Conservation (phyloP, 2,113 vertebrate genomes). For the Phoxinus phoxinus region DNA sequence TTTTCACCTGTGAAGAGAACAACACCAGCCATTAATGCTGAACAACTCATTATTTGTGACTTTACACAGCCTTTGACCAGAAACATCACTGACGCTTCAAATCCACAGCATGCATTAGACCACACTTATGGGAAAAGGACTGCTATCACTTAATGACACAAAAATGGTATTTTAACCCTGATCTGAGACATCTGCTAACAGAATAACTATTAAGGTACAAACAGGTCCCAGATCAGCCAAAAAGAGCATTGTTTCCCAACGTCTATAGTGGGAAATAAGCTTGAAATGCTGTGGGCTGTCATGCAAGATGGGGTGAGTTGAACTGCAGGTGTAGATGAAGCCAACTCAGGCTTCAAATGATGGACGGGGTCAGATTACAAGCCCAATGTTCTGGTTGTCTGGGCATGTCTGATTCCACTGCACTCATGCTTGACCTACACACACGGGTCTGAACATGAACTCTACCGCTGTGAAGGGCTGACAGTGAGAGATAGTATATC, state of each 20-base stretch:
- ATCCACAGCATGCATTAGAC: constrained; percentile 47
- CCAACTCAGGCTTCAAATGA: neutral
- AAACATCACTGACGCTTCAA: neutral
- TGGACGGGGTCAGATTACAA: neutral
- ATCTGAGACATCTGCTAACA: neutral
- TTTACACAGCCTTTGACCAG: neutral
- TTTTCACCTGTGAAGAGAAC: constrained; percentile 83
- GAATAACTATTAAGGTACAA: neutral
- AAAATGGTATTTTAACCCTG: neutral
- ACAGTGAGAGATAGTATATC: constrained; percentile 8
- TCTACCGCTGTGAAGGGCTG: neutral
- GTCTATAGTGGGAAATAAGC: neutral
- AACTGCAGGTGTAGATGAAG: constrained; percentile 15
- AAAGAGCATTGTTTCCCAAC: neutral
- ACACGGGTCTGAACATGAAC: constrained; percentile 27
- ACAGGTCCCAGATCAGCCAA: constrained; percentile 15
- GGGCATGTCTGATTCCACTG: constrained; percentile 25
- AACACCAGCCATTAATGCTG: neutral
- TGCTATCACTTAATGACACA: neutral
- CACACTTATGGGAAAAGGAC: neutral
- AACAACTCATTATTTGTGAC: neutral
- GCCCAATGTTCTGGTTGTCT: constrained; percentile 25
- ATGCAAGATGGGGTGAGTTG: constrained; percentile 28
- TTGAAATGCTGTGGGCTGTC: neutral
- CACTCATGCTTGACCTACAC: constrained; percentile 24